phyloP scores from a whole-genome alignment of 2,797 vertebrate genomes.

The Intellagama lesueurii region DNA sequence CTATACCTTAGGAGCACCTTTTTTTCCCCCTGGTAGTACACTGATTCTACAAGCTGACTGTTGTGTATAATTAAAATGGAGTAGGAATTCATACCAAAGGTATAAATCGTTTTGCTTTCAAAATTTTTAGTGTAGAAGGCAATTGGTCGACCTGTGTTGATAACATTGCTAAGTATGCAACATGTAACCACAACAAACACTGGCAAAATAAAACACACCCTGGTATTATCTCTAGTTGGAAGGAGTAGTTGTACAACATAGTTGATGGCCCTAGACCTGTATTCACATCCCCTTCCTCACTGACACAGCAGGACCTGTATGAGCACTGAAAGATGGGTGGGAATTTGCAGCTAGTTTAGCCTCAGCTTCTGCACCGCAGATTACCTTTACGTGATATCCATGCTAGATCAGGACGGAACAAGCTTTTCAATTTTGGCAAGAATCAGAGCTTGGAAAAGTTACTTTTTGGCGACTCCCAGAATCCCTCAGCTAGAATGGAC shows the following conservation, averaged over 20 bases:
- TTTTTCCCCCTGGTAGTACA: not conserved
- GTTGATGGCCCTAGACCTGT: not conserved
- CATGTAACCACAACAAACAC: constrained; percentile 15
- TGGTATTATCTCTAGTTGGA: not conserved
- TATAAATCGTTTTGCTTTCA: constrained; percentile 17
- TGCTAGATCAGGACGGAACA: not conserved
- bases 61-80: constrained; percentile 10
- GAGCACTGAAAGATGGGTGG: not conserved
- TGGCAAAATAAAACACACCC: not conserved
- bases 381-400: constrained; percentile 4
- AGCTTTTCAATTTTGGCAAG: not conserved
- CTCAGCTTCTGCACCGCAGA: not conserved
- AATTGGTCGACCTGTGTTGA: constrained; percentile 20
- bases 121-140: not conserved
- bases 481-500: no score
- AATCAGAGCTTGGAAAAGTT: not conserved
- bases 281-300: not conserved
- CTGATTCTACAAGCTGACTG: not conserved
- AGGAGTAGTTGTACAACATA: not conserved
- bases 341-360: not conserved
- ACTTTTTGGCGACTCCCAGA: no score
- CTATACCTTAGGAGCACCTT: not conserved
- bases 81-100: constrained; percentile 4
- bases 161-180: constrained; percentile 22
- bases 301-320: not conserved